phyloP scores from a whole-genome alignment of 2,888 invertebrate species.

The Lasiommata megera region DNA sequence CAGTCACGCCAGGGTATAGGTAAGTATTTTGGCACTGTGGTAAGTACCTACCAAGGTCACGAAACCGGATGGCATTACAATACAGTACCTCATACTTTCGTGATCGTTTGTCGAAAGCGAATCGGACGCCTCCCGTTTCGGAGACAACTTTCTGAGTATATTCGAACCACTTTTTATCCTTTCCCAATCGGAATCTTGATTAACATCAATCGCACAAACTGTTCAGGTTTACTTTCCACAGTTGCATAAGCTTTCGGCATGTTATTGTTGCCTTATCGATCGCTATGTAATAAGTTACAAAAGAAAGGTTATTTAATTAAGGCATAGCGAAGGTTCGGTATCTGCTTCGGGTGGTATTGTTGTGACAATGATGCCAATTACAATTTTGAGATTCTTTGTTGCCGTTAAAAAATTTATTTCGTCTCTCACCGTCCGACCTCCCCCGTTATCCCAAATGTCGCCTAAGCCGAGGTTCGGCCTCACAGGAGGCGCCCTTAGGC shows the following conservation, averaged over 20 bases:
- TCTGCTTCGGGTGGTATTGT: slow-evolving; percentile 43
- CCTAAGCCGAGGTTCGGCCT: no score
- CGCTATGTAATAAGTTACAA: slow-evolving; percentile 43
- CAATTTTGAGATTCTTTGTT: slow-evolving; percentile 23
- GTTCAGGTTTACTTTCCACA: slow-evolving; percentile 71
- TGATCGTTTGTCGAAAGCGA: slow-evolving; percentile 73
- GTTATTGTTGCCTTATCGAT: slow-evolving; percentile 48
- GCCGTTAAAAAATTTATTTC: slow-evolving; percentile 5
- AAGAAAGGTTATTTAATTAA: slow-evolving; percentile 64
- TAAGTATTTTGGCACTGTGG: slow-evolving; percentile 43
- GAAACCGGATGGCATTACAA: slow-evolving; percentile 61
- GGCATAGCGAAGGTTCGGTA: slow-evolving; percentile 40
- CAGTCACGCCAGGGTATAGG: slow-evolving; percentile 55
- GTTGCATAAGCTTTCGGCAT: slow-evolving; percentile 59
- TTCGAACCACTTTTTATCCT: slow-evolving; percentile 72
- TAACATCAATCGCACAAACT: slow-evolving; percentile 66
- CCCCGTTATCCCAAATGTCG: no score
- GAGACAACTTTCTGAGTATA: slow-evolving; percentile 72
- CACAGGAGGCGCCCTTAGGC: no score
- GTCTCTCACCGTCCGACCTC: no score
- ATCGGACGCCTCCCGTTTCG: slow-evolving; percentile 62
- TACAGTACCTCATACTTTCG: slow-evolving; percentile 57
- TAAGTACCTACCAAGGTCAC: slow-evolving; percentile 63
- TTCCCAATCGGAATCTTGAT: slow-evolving; percentile 68
- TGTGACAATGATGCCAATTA: slow-evolving; percentile 26